Percentiles rank a stretch among this genome's conserved stretches.
These are phyloP conservation scores for Phortica magna DNA, from an alignment of 2,888 invertebrate genomes.

Conservation along the genomic window DNA sequence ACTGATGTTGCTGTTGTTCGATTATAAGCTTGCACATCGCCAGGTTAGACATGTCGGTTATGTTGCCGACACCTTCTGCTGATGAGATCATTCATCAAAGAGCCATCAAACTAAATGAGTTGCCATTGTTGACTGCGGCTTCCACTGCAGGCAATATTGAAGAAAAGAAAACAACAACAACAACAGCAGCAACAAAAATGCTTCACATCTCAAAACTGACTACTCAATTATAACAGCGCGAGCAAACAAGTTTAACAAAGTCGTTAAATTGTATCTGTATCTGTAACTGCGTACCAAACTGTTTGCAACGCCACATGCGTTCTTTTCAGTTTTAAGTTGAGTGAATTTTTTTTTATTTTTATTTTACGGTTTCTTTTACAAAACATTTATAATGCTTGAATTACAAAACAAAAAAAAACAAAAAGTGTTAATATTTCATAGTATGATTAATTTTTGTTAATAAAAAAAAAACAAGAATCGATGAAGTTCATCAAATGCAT, in stretches of 20 bases:
- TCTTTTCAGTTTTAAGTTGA: background rate
- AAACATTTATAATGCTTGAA: conserved; percentile 4
- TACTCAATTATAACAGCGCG: conserved; percentile 25
- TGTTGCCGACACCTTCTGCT: conserved; percentile 70
- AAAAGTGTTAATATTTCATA: background rate
- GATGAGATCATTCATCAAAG: conserved; percentile 76
- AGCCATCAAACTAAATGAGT: conserved; percentile 69
- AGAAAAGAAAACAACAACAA: too few relatives aligned
- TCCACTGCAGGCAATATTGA: conserved; percentile 6
- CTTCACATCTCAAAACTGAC: conserved; percentile 3
- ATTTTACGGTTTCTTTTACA: background rate
- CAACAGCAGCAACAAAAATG: background rate
- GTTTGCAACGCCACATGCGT: conserved; percentile 20
- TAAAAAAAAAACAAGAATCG: background rate
- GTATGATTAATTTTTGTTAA: conserved; percentile 6
- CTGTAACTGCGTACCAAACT: conserved; percentile 3
- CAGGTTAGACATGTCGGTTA: conserved; percentile 51
- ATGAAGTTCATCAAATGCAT: background rate
- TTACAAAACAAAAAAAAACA: background rate
- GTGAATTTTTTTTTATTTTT: conserved; percentile 8
- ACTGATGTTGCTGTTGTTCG: conserved; percentile 50
- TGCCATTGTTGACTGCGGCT: conserved; percentile 65
- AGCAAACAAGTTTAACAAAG: background rate
- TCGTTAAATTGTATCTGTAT: background rate
- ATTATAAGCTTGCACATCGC: conserved; percentile 31